A percentile compares a stretch with the other conserved stretches of the same genome.
These are phyloP conservation scores for Seira ritae DNA, from an alignment of 2,888 invertebrate genomes.

Conservation along the genomic window DNA sequence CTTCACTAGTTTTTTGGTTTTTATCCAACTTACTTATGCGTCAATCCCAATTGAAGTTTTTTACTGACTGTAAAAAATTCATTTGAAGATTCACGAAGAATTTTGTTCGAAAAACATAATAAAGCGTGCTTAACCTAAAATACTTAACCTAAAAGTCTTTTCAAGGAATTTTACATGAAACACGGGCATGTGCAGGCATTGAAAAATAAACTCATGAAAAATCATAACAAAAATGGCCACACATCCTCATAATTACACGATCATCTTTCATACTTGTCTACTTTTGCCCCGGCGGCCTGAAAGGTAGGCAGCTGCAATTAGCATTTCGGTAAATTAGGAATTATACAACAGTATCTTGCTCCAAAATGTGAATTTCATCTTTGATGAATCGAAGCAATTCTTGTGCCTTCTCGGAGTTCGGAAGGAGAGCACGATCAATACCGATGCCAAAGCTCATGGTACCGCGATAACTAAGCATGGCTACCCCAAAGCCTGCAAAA, in stretches of 20 bases:
- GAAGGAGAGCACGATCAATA: slow-evolving; percentile 62
- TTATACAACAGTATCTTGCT: slow-evolving; percentile 49
- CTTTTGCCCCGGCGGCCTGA: too few species aligned
- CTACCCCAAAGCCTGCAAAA: slow-evolving; percentile 63
- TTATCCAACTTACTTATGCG: too few species aligned
- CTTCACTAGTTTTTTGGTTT: too few species aligned
- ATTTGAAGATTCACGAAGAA: neutral
- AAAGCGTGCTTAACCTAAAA: neutral
- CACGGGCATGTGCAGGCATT: too few species aligned
- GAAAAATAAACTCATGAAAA: too few species aligned
- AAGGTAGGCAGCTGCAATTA: too few species aligned
- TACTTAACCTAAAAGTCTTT: neutral
- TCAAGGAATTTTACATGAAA: too few species aligned
- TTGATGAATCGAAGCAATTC: slow-evolving; percentile 56
- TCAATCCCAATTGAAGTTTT: slow-evolving; percentile 15
- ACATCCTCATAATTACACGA: too few species aligned
- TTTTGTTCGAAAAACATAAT: neutral
- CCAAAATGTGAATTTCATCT: slow-evolving; percentile 61
- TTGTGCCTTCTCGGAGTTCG: slow-evolving; percentile 56
- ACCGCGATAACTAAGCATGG: slow-evolving; percentile 63
- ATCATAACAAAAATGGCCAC: too few species aligned
- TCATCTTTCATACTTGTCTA: too few species aligned
- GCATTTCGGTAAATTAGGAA: too few species aligned
- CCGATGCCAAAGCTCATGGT: slow-evolving; percentile 59
- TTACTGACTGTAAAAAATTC: slow-evolving; percentile 43